Conservation (phyloP, 2,888 invertebrate genomes). For the Erebia aethiops region DNA sequence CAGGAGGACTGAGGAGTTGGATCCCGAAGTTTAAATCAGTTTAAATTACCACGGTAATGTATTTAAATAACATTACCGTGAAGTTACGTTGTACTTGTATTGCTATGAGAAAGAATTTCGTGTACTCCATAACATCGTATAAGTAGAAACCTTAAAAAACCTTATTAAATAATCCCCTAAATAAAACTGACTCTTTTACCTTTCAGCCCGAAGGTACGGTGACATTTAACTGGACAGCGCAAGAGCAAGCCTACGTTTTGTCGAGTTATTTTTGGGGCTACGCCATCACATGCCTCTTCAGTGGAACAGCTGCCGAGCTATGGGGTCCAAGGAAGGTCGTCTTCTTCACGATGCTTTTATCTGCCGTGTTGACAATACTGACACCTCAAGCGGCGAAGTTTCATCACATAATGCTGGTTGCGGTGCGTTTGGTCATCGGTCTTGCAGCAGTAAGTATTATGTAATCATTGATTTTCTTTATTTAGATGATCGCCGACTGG, state of each 20-base stretch:
- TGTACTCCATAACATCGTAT: too few relatives aligned
- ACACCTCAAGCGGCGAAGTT: slow-evolving; percentile 84
- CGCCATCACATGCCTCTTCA: slow-evolving; percentile 84
- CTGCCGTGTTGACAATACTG: slow-evolving; percentile 82
- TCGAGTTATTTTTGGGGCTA: slow-evolving; percentile 84
- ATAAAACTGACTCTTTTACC: not conserved
- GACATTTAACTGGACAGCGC: slow-evolving; percentile 82
- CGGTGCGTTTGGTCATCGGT: slow-evolving; percentile 83
- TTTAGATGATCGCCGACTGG: too few relatives aligned
- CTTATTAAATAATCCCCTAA: not conserved
- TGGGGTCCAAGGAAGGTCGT: slow-evolving; percentile 84
- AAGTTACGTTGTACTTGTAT: too few relatives aligned
- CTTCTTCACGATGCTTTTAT: slow-evolving; percentile 80
- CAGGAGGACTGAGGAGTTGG: too few relatives aligned
- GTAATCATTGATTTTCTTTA: not conserved
- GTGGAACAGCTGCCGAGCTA: slow-evolving; percentile 85
- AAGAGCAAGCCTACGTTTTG: slow-evolving; percentile 85
- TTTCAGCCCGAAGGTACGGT: slow-evolving; percentile 67
- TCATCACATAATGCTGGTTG: slow-evolving; percentile 83
- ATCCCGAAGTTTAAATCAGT: too few relatives aligned
- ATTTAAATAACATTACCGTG: too few relatives aligned
- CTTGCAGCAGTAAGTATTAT: slow-evolving; percentile 82
- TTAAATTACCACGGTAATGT: too few relatives aligned
- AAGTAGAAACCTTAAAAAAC: too few relatives aligned
- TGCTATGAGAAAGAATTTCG: too few relatives aligned